These are phyloP conservation scores for Hartigia nigra DNA, from an alignment of 2,888 invertebrate species.

Conservation along the genomic window DNA sequence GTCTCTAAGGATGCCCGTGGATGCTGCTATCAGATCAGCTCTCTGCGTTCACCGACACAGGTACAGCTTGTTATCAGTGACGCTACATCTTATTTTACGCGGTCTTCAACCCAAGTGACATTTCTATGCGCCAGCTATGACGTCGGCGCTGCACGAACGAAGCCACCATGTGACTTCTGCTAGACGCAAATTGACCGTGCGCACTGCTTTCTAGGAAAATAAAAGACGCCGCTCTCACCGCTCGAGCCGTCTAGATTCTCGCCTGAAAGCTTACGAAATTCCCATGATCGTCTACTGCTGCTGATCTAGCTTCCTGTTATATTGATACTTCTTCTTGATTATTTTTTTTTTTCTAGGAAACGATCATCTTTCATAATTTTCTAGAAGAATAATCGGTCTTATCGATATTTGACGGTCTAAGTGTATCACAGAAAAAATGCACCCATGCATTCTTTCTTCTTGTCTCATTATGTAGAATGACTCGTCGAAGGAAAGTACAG, in stretches of 20 bases:
- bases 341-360: background rate
- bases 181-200: constrained; percentile 63
- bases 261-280: constrained; percentile 18
- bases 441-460: background rate
- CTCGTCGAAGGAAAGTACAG: constrained; percentile 19
- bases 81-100: constrained; percentile 66
- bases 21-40: constrained; percentile 46
- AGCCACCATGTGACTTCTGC: constrained; percentile 59
- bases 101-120: constrained; percentile 59
- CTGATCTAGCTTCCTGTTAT: background rate
- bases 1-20: constrained; percentile 3
- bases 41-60: constrained; percentile 25
- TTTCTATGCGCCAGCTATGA: constrained; percentile 65
- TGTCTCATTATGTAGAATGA: constrained; percentile 12
- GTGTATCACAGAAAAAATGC: background rate
- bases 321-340: background rate
- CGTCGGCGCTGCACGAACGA: constrained; percentile 57
- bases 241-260: background rate
- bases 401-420: background rate
- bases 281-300: constrained; percentile 16
- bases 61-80: constrained; percentile 56
- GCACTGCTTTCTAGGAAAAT: constrained; percentile 32
- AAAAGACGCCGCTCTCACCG: constrained; percentile 3
- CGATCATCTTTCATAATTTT: background rate
- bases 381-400: background rate